These are phyloP conservation scores for Tyrannus savana DNA, from an alignment of 2,113 vertebrate genomes.

Conservation along the genomic window DNA sequence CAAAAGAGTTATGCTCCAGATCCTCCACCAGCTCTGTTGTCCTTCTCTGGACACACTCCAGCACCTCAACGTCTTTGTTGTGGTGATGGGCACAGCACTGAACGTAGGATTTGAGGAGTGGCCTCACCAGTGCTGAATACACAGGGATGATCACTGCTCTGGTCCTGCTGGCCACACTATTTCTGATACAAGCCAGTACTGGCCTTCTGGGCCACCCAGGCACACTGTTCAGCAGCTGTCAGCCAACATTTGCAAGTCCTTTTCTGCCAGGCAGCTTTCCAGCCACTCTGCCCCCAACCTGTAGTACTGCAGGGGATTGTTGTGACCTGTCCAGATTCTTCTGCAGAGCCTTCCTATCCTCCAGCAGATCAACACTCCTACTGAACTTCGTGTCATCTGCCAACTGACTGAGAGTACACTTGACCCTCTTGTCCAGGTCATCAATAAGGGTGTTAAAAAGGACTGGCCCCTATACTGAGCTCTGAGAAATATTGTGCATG, in stretches of 20 bases:
- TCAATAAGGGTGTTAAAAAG: background rate
- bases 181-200: background rate
- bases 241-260: background rate
- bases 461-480: too few species aligned
- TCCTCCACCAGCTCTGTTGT: fast-evolving
- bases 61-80: background rate
- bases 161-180: background rate
- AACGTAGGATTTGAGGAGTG: background rate
- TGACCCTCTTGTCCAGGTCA: background rate
- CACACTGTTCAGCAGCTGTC: background rate
- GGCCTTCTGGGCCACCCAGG: background rate
- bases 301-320: background rate
- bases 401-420: background rate
- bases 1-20: background rate
- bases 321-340: background rate
- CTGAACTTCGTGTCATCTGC: background rate
- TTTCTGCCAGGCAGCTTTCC: fast-evolving
- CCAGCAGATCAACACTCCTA: background rate
- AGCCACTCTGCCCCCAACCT: background rate
- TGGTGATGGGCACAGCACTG: background rate
- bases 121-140: background rate
- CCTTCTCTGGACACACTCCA: background rate
- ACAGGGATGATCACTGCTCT: background rate
- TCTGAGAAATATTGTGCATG: fast-evolving
- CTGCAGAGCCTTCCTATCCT: background rate